Percentiles rank a stretch among this genome's conserved stretches.
These are phyloP conservation scores for Invenusta paracnida DNA, from an alignment of 2,888 invertebrate genomes.

Conservation along the genomic window DNA sequence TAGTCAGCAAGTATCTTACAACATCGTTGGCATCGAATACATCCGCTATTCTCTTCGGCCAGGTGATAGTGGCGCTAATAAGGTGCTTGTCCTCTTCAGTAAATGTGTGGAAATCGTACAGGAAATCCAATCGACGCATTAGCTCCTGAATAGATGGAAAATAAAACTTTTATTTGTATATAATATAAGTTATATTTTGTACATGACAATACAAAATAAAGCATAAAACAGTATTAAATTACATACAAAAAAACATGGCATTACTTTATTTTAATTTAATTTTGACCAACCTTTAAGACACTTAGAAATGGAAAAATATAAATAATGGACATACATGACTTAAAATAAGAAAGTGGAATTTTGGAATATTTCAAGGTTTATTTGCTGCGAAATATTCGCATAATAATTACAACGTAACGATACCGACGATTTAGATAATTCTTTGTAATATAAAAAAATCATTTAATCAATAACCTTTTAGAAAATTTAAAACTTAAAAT, in stretches of 20 bases:
- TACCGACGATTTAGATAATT: too few species aligned
- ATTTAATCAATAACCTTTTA: too few species aligned
- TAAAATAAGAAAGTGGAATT: too few species aligned
- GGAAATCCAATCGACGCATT: conserved; percentile 57
- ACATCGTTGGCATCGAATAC: conserved; percentile 75
- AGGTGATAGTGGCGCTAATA: conserved; percentile 76
- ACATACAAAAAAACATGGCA: background rate
- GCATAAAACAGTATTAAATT: background rate
- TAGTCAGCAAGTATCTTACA: conserved; percentile 52
- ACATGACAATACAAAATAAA: background rate
- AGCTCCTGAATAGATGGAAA: conserved; percentile 54
- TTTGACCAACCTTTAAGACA: background rate
- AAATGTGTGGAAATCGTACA: conserved; percentile 75
- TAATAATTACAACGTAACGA: too few species aligned
- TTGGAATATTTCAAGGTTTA: too few species aligned
- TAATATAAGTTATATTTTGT: background rate
- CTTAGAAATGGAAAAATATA: too few species aligned
- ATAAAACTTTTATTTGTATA: background rate
- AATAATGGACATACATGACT: too few species aligned
- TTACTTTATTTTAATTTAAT: background rate
- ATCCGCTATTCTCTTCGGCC: conserved; percentile 75
- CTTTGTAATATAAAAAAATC: too few species aligned
- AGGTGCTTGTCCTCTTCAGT: conserved; percentile 72
- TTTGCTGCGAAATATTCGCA: too few species aligned
- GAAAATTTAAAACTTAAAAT: too few species aligned